phyloP scores from a whole-genome alignment of 2,797 vertebrate species.

The Thaleichthys pacificus region DNA sequence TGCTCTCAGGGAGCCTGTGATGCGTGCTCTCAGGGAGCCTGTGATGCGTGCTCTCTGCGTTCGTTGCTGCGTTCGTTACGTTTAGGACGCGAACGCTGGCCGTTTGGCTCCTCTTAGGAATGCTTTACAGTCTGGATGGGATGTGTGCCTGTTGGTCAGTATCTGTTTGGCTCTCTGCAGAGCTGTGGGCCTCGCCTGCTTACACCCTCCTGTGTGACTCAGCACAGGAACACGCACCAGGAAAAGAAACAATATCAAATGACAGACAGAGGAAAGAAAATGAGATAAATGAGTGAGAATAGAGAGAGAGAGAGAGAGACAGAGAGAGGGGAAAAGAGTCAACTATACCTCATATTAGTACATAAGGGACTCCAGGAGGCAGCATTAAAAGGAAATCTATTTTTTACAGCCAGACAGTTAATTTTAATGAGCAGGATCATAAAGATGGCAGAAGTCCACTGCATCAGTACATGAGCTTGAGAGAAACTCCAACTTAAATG shows the following conservation, averaged over 20 bases:
- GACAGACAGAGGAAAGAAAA: conserved; percentile 1
- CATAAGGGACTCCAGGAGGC: conserved; percentile 74
- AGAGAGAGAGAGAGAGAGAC: not conserved
- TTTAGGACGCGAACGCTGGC: not conserved
- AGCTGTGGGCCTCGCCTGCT: conserved; percentile 36
- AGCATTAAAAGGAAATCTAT: conserved; percentile 74
- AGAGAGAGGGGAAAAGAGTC: conserved; percentile 1
- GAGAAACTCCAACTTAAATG: conserved; percentile 67
- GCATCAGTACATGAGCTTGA: conserved; percentile 72
- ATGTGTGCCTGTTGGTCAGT: conserved; percentile 6
- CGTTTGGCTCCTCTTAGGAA: not conserved
- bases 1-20: too few relatives aligned
- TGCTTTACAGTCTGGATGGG: conserved; percentile 10
- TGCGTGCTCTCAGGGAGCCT: too few relatives aligned
- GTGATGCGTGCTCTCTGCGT: too few relatives aligned
- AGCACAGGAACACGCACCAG: conserved; percentile 29
- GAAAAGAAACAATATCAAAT: not conserved
- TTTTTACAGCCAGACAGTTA: conserved; percentile 80
- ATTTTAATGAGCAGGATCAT: conserved; percentile 81
- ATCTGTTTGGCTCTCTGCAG: conserved; percentile 29
- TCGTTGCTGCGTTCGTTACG: not conserved
- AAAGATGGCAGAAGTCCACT: conserved; percentile 77
- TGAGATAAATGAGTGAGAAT: conserved; percentile 11
- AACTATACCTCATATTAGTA: conserved; percentile 50
- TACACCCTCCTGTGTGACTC: conserved; percentile 22